Evolutionary conservation across 2,113 vertebrate species (phyloP), one percentile per base, ranked within the genome.

Genomic region (Cettia cetti): DNA sequence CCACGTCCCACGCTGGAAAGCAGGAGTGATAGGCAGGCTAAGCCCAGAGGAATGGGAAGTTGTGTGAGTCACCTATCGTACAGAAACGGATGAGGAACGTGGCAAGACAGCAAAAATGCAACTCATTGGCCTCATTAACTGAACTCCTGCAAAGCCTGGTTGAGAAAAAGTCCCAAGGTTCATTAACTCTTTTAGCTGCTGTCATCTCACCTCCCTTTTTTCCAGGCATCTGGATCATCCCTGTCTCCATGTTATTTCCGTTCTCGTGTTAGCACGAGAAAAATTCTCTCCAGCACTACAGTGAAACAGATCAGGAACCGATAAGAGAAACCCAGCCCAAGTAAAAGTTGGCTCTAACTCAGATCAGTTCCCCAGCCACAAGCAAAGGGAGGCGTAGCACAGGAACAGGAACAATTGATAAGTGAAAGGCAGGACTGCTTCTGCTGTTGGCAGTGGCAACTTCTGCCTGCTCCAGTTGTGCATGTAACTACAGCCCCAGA

Each of bases 381-480:
- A 50, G 90, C 30, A 83, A 86, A 94, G 89, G 91, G 92, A 94
- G 91, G 82, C 24, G 90, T 70, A 66, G 82, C 42, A 77, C 45
- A 81, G 35, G 75, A 65, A 79, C 87, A 92, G 54, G 49, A 92
- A 54, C 31, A 77, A 77, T 44, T 59, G 95, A 88, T 94, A 94
- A 90, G 64, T 81, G 69, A 56, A 72, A 83, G 71, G 82, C 76
- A 83, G 42, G 80, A 63, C 68, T 86, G 50, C 78, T 65, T 40
- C 64, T 94, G 53, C 85, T 90, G 82, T 30, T 77, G 64, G 37
- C 76, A 57, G 11, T 27, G 63, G 31, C 53, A 86, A 12, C 59
- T 77, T 54, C 72, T 90, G 54, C 68, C 68, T 42, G 33, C 63
- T 70, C 19, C 15, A 70, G 42, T 28, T 27, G 42, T 63, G n/a